Conservation (phyloP, 1,140 invertebrate genomes). For the Aphis craccivora region DNA sequence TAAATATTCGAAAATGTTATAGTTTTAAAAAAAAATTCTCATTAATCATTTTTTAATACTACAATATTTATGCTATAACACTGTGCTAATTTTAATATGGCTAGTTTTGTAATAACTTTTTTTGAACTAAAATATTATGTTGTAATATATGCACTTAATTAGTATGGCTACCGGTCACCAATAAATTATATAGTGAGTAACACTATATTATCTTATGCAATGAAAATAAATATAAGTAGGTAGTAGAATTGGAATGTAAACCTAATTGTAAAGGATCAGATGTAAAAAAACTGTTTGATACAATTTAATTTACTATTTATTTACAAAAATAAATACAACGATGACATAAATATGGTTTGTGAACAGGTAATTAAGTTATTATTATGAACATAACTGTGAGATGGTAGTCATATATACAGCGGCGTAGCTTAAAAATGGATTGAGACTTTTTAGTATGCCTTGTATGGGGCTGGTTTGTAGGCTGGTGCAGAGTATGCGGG, state of each 20-base stretch:
- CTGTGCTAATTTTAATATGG: too few species aligned
- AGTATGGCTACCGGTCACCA: too few species aligned
- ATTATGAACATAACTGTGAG: background rate
- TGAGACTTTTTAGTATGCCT: background rate
- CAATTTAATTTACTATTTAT: background rate
- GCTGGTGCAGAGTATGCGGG: background rate
- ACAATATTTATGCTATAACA: too few species aligned
- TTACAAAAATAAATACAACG: conserved; percentile 2
- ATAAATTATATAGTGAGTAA: background rate
- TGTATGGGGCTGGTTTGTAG: conserved; percentile 50
- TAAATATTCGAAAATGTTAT: too few species aligned
- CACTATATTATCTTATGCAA: background rate
- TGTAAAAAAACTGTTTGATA: background rate
- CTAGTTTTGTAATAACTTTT: background rate
- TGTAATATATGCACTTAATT: background rate
- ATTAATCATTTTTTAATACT: too few species aligned
- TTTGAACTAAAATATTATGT: too few species aligned
- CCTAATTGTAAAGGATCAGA: background rate
- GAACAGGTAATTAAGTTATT: background rate
- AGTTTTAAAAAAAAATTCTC: too few species aligned
- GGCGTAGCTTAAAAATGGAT: too few species aligned
- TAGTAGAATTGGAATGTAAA: background rate
- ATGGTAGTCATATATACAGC: background rate
- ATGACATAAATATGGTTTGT: background rate
- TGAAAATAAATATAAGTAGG: background rate